Percentiles rank a stretch among this genome's conserved stretches.
These are phyloP conservation scores for Pyrocephalus nanus DNA, from an alignment of 2,797 vertebrate species.

Conservation along the genomic window DNA sequence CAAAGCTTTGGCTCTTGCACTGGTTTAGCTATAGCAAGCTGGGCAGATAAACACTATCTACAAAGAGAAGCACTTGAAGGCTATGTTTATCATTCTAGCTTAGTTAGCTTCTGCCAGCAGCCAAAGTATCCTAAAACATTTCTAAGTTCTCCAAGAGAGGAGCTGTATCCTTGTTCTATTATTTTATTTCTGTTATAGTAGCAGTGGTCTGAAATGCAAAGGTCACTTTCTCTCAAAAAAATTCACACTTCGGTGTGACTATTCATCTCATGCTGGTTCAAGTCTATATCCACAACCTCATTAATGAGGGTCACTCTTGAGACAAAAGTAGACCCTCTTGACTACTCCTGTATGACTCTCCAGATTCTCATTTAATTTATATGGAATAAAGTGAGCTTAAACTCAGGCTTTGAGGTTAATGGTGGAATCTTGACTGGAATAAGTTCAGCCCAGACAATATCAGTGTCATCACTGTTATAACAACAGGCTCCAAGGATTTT, in stretches of 20 bases:
- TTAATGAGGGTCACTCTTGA: neutral
- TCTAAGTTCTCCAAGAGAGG: neutral
- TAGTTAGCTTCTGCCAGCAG: neutral
- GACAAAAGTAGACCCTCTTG: neutral
- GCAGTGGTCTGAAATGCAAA: neutral
- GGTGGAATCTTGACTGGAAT: neutral
- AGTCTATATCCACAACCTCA: neutral
- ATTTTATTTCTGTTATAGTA: neutral
- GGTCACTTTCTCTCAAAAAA: neutral
- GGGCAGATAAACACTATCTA: neutral
- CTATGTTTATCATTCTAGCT: neutral
- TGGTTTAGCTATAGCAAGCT: neutral
- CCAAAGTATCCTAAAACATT: neutral
- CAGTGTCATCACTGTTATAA: neutral
- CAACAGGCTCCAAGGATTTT: neutral
- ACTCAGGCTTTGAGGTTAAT: neutral
- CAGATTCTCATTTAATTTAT: conserved; percentile 6
- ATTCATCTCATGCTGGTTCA: neutral
- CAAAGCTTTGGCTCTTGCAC: neutral
- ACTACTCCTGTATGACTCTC: neutral
- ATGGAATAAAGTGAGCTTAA: neutral
- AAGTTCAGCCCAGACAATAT: neutral
- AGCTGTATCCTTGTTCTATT: neutral
- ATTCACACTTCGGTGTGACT: neutral
- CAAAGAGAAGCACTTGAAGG: neutral